Percentiles rank a stretch among this genome's conserved stretches.
Evolutionary conservation across 1,140 invertebrate species (phyloP).

Genomic region (Caenorhabditis elegans): DNA sequence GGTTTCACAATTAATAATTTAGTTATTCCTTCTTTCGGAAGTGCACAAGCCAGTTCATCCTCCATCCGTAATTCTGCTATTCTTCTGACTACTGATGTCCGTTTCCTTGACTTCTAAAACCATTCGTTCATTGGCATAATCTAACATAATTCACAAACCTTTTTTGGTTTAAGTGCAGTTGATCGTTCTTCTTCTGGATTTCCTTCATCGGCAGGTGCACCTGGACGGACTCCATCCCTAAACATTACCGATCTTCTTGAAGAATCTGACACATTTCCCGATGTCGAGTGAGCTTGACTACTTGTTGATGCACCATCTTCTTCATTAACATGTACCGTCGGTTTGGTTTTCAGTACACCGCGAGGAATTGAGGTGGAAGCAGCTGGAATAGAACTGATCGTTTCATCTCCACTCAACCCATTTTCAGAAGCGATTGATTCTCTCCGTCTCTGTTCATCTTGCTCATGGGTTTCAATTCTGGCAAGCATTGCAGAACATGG

Average conservation of each 20-base stretch:
- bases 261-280: not conserved
- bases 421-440: not conserved
- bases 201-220: not conserved
- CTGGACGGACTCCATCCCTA: conserved; percentile 39
- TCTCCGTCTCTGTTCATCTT: not conserved
- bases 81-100: conserved; percentile 17
- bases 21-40: not conserved
- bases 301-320: not conserved
- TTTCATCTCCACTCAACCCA: not conserved
- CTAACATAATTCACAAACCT: too few relatives aligned
- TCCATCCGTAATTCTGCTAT: conserved; percentile 34
- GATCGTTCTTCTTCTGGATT: conserved; percentile 12
- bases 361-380: not conserved
- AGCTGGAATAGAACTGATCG: not conserved
- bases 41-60: conserved; percentile 6
- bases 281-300: not conserved
- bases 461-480: conserved; percentile 25
- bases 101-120: conserved; percentile 37
- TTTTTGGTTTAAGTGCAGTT: conserved; percentile 37
- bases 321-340: not conserved
- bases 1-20: not conserved
- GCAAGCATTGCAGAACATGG: conserved; percentile 31
- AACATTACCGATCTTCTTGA: not conserved
- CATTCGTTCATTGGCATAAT: too few relatives aligned
- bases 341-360: conserved; percentile 29